Evolutionary conservation across 2,797 vertebrate species (phyloP).

Genomic region (Poecilia velifera): DNA sequence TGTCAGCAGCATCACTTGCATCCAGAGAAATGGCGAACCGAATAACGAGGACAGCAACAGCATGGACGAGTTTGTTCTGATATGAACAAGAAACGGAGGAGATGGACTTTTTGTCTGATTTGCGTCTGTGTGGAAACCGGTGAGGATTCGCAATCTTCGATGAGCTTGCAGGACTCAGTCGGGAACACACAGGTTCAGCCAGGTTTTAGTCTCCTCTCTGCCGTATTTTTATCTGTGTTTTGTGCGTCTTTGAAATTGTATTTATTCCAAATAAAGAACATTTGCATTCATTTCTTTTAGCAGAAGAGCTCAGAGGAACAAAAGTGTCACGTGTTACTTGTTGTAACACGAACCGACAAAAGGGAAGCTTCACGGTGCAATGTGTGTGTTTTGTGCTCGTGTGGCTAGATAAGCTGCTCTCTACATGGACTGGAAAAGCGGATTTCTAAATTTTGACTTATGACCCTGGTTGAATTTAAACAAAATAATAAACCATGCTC

Average conservation of each 20-base stretch:
- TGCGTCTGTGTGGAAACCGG: slow-evolving; percentile 20
- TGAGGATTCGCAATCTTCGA: slow-evolving; percentile 8
- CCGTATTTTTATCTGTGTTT: slow-evolving; percentile 39
- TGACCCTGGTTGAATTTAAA: not conserved
- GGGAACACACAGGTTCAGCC: not conserved
- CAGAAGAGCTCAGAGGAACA: slow-evolving; percentile 4
- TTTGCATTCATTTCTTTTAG: not conserved
- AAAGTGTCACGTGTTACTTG: not conserved
- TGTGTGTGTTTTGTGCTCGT: slow-evolving; percentile 27
- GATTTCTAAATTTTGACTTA: not conserved
- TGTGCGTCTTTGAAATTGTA: slow-evolving; percentile 38
- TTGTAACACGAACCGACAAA: too few relatives aligned
- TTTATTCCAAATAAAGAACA: slow-evolving; percentile 46
- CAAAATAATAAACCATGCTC: not conserved
- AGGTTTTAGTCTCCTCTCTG: slow-evolving; percentile 18
- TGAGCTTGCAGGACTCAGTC: too few relatives aligned
- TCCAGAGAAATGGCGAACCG: slow-evolving; percentile 53
- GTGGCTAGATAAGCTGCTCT: slow-evolving; percentile 45
- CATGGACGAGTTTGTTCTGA: slow-evolving; percentile 89
- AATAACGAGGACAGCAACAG: slow-evolving; percentile 69
- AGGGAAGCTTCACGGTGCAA: not conserved
- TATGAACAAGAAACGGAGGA: slow-evolving; percentile 68
- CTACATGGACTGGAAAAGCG: slow-evolving; percentile 36
- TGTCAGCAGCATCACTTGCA: slow-evolving; percentile 57
- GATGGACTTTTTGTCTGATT: not conserved